Conservation (phyloP, 2,797 vertebrate genomes). For the Trematomus bernacchii region DNA sequence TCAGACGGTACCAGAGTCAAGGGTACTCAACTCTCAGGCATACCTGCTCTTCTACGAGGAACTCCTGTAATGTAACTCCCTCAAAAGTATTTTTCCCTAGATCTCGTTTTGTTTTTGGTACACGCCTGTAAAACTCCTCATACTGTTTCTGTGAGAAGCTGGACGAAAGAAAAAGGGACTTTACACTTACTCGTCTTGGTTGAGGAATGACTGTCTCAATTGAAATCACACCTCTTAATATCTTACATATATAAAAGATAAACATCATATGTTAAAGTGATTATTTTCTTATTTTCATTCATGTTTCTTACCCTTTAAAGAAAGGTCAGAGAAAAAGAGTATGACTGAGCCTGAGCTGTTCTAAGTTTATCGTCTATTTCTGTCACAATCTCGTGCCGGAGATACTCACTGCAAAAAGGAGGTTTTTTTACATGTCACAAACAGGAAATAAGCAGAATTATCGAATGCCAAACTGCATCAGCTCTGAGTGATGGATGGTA, state of each 20-base stretch:
- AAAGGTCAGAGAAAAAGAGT: slow-evolving; percentile 17
- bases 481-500: slow-evolving; percentile 64
- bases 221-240: slow-evolving; percentile 25
- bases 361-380: slow-evolving; percentile 17
- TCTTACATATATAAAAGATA: slow-evolving; percentile 22
- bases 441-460: slow-evolving; percentile 43
- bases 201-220: slow-evolving; percentile 6
- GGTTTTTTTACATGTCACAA: slow-evolving; percentile 39
- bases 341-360: slow-evolving; percentile 31
- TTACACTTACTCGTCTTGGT: slow-evolving; percentile 26
- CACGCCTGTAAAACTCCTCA: slow-evolving; percentile 35
- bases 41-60: slow-evolving; percentile 99
- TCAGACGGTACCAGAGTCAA: slow-evolving; percentile 94
- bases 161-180: slow-evolving; percentile 37
- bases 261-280: slow-evolving; percentile 14
- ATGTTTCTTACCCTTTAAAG: slow-evolving; percentile 33
- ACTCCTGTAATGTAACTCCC: slow-evolving; percentile 80
- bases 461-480: slow-evolving; percentile 63
- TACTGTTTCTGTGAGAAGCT: slow-evolving; percentile 25
- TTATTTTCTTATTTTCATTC: slow-evolving; percentile 39
- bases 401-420: slow-evolving; percentile 67
- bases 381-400: slow-evolving; percentile 21
- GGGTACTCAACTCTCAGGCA: slow-evolving; percentile 96
- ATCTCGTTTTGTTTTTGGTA: slow-evolving; percentile 43
- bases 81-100: slow-evolving; percentile 4